These are phyloP conservation scores for Ophthalmolycus amberensis DNA, from an alignment of 2,113 vertebrate species.

Conservation along the genomic window DNA sequence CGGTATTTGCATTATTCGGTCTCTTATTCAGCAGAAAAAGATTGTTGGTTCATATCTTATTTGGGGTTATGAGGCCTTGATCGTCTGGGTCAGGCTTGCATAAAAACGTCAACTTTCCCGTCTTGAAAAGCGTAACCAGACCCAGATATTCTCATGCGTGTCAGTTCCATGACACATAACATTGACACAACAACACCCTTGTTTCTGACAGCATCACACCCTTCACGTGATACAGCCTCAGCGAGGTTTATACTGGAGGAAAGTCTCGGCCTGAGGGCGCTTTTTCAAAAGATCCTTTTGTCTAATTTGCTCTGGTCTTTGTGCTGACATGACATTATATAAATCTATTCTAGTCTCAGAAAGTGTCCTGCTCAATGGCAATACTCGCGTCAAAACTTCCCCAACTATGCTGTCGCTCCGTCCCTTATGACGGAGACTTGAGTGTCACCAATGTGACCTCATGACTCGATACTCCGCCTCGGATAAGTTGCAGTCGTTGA, in stretches of 20 bases:
- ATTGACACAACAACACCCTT: constrained; percentile 36
- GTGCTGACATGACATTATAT: constrained; percentile 1
- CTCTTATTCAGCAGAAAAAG: neutral
- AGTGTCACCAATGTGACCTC: constrained; percentile 25
- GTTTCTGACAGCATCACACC: constrained; percentile 27
- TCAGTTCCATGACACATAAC: neutral
- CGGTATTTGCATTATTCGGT: constrained; percentile 6
- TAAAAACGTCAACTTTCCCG: constrained; percentile 4
- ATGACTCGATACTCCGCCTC: constrained; percentile 31
- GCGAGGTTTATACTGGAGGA: too few relatives aligned
- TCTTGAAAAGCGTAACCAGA: constrained; percentile 2
- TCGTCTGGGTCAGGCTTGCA: constrained; percentile 10
- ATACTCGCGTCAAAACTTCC: constrained; percentile 23
- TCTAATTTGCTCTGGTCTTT: constrained; percentile 3
- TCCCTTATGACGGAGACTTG: constrained; percentile 22
- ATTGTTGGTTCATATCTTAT: neutral
- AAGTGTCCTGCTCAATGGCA: neutral
- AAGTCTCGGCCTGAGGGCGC: constrained; percentile 25
- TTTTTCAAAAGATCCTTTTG: constrained; percentile 41
- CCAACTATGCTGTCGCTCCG: constrained; percentile 24
- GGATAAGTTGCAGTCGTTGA: constrained; percentile 14
- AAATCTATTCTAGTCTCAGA: constrained; percentile 11
- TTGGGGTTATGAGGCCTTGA: neutral
- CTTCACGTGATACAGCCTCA: constrained; percentile 14
- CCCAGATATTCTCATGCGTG: neutral